Evolutionary conservation across 2,797 vertebrate genomes (phyloP).

Genomic region (Bradypodion ventrale): DNA sequence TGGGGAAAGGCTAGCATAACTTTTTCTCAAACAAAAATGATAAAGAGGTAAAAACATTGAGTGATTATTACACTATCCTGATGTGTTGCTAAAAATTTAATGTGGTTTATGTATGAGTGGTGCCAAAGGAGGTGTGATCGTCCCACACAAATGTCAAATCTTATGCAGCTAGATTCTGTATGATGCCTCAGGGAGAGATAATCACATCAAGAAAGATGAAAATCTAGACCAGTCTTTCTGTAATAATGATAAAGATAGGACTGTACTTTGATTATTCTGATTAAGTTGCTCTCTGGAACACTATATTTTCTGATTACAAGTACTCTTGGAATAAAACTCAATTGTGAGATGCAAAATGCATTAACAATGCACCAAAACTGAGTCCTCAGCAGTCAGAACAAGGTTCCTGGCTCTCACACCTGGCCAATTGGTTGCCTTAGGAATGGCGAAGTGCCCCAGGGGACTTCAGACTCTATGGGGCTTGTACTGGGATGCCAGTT

Average conservation of each 20-base stretch:
- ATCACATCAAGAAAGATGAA: neutral
- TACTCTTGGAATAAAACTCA: neutral
- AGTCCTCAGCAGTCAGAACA: neutral
- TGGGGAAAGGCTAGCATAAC: neutral
- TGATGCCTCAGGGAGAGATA: neutral
- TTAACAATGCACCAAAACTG: neutral
- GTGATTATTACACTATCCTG: neutral
- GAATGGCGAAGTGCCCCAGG: neutral
- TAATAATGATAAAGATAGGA: neutral
- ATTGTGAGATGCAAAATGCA: neutral
- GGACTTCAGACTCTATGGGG: neutral
- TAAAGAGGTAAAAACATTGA: neutral
- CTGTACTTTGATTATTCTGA: neutral
- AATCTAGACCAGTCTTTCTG: neutral
- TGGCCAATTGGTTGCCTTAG: neutral
- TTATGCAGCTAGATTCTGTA: neutral
- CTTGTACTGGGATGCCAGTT: neutral
- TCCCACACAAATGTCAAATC: neutral
- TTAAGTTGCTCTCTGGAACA: neutral
- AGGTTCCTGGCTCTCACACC: neutral
- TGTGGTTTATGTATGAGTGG: neutral
- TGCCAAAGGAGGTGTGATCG: neutral
- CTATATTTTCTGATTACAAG: neutral
- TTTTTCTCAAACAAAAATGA: neutral
- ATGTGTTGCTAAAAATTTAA: constrained; percentile 19